Conservation (phyloP, 2,113 vertebrate genomes). For the Hassar affinis region DNA sequence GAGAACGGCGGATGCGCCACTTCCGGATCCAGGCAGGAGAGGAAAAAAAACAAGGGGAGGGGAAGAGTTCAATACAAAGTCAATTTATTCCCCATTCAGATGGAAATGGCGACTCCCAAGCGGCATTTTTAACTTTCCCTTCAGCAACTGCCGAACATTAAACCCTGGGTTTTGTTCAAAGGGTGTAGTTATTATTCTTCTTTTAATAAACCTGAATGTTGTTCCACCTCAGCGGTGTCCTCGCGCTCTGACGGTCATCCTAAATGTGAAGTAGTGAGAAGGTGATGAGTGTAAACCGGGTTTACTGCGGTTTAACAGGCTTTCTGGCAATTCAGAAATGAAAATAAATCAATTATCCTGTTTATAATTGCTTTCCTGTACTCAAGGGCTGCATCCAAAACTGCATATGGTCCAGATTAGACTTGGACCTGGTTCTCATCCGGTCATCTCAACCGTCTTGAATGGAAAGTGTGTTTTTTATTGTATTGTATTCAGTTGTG, state of each 20-base stretch:
- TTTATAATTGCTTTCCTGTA: neutral
- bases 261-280: neutral
- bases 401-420: neutral
- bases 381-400: neutral
- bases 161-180: neutral
- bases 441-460: neutral
- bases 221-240: neutral
- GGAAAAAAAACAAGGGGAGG: constrained; percentile 47
- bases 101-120: constrained; percentile 71
- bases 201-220: too few relatives aligned
- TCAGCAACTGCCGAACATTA: neutral
- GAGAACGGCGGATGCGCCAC: constrained; percentile 66
- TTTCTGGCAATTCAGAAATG: neutral
- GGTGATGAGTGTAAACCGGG: neutral
- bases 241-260: neutral
- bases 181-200: too few relatives aligned
- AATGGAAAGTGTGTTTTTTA: neutral
- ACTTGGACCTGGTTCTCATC: neutral
- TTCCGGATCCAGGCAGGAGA: constrained; percentile 74
- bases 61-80: constrained; percentile 73
- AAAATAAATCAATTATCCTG: neutral
- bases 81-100: constrained; percentile 74
- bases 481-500: too few relatives aligned
- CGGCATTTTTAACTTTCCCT: constrained; percentile 50
- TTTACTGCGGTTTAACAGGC: neutral